These are phyloP conservation scores for Pseudorhombus dupliciocellatus DNA, from an alignment of 2,113 vertebrate species.

Conservation along the genomic window DNA sequence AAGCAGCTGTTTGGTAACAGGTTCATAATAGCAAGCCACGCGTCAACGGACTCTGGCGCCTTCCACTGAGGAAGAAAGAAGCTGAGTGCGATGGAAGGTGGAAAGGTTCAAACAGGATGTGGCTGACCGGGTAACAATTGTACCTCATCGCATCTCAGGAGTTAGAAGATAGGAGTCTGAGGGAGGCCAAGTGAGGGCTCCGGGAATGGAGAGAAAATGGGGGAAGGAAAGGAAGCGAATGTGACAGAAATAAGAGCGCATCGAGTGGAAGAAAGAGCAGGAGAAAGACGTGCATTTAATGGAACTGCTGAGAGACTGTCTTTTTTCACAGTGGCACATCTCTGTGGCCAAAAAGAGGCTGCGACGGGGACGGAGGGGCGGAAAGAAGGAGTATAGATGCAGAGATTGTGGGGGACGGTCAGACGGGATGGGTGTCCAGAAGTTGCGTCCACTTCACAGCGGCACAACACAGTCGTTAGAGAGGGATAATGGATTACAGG, in stretches of 20 bases:
- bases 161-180: conserved; percentile 5
- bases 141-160: conserved; percentile 22
- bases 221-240: conserved; percentile 25
- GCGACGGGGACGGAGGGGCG: conserved; percentile 21
- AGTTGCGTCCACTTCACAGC: conserved; percentile 65
- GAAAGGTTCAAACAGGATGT: not conserved
- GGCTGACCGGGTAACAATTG: conserved; percentile 30
- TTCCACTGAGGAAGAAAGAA: no score
- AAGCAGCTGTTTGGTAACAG: no score
- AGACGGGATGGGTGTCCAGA: conserved; percentile 34
- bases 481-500: conserved; percentile 67
- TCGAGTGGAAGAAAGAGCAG: conserved; percentile 36
- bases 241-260: conserved; percentile 44
- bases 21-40: no score
- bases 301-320: conserved; percentile 48
- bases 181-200: conserved; percentile 18
- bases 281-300: conserved; percentile 54
- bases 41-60: no score
- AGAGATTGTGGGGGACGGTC: conserved; percentile 31
- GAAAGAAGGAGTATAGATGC: conserved; percentile 27
- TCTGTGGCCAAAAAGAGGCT: conserved; percentile 33
- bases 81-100: not conserved
- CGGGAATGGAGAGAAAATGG: conserved; percentile 25
- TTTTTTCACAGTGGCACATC: conserved; percentile 56
- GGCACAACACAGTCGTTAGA: conserved; percentile 59